These are phyloP conservation scores for Eutolmus rufibarbis DNA, from an alignment of 2,888 invertebrate genomes.

Conservation along the genomic window DNA sequence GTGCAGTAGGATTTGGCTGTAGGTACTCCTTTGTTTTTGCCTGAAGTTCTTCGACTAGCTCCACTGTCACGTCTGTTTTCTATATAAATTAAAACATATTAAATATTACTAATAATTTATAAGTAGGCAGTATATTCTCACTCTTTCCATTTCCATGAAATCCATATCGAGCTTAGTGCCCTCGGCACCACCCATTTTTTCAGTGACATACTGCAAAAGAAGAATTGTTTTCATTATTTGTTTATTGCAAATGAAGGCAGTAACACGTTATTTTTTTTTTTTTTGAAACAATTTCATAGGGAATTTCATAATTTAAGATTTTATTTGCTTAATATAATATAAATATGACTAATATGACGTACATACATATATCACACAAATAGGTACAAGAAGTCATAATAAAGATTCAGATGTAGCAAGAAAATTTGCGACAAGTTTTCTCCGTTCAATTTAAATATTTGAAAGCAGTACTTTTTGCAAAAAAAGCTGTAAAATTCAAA, in stretches of 20 bases:
- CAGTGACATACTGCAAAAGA: slow-evolving; percentile 93
- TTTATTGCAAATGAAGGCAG: neutral
- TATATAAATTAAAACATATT: slow-evolving; percentile 56
- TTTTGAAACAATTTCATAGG: no score
- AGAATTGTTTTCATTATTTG: slow-evolving; percentile 47
- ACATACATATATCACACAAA: neutral
- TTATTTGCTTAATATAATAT: neutral
- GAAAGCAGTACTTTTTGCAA: neutral
- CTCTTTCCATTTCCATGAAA: slow-evolving; percentile 99
- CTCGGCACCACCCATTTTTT: slow-evolving; percentile 99
- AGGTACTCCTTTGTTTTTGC: slow-evolving; percentile 97
- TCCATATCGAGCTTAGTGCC: slow-evolving; percentile 99
- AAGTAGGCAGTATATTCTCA: slow-evolving; percentile 64
- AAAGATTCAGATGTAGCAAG: neutral
- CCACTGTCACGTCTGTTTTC: slow-evolving; percentile 98
- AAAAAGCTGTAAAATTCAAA: neutral
- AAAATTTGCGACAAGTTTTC: neutral
- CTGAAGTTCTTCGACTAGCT: slow-evolving; percentile 95
- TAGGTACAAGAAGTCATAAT: neutral
- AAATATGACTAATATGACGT: neutral
- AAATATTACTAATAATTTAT: neutral
- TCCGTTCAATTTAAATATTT: neutral
- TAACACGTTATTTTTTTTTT: no score
- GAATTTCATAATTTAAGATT: neutral
- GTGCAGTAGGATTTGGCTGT: slow-evolving; percentile 97